A percentile compares a stretch with the other conserved stretches of the same genome.
phyloP scores from a whole-genome alignment of 2,113 vertebrate genomes.

The Athene cunicularia region DNA sequence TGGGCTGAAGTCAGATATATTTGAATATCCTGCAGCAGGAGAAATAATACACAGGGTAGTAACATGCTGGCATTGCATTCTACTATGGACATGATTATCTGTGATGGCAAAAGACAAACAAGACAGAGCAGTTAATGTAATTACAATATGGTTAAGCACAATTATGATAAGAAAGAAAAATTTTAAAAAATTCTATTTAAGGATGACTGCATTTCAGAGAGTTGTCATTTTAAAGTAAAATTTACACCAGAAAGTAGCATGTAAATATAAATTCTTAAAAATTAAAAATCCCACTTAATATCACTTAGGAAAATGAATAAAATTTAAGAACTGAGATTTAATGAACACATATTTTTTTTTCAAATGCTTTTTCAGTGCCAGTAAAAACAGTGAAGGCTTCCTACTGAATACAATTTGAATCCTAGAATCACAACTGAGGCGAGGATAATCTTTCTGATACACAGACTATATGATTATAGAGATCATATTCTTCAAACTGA shows the following conservation, averaged over 20 bases:
- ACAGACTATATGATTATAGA: background rate
- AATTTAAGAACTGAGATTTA: conserved; percentile 7
- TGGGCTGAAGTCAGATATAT: background rate
- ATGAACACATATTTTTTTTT: background rate
- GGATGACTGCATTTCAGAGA: background rate
- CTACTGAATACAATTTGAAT: conserved; percentile 11
- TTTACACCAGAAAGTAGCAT: background rate
- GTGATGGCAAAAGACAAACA: background rate
- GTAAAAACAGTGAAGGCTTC: conserved; percentile 22
- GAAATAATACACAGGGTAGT: background rate
- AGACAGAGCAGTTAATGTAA: background rate
- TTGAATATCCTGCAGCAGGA: background rate
- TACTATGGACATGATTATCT: background rate
- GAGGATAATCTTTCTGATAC: background rate
- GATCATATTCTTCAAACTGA: background rate
- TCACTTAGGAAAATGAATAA: conserved; percentile 13
- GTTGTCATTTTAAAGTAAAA: background rate
- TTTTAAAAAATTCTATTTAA: background rate
- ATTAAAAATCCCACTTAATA: background rate
- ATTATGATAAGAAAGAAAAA: background rate
- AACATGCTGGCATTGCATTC: background rate
- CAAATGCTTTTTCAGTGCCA: background rate
- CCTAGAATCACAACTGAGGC: background rate
- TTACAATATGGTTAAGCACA: background rate
- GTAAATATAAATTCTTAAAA: background rate